Evolutionary conservation across 2,888 invertebrate genomes (phyloP).

Genomic region (Ephialtes manifestator): DNA sequence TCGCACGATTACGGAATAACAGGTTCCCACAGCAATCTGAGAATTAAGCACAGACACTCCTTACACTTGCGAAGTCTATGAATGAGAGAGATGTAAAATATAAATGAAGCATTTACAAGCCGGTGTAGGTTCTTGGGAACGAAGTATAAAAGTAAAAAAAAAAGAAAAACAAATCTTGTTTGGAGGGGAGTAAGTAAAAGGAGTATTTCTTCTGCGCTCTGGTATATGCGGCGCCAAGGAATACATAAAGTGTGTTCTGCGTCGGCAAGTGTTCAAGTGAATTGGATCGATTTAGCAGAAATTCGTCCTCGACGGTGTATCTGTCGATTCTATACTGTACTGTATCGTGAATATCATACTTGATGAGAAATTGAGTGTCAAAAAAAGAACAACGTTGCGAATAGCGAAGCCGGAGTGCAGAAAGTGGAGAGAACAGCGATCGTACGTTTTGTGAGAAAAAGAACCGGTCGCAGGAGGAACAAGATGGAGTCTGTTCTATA

Average conservation of each 20-base stretch:
- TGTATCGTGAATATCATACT: conserved; percentile 18
- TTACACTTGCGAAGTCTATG: conserved; percentile 12
- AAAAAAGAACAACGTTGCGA: conserved; percentile 12
- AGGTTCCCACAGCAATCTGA: conserved; percentile 45
- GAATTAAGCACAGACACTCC: conserved; percentile 28
- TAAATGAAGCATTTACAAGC: conserved; percentile 64
- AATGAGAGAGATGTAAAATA: conserved; percentile 36
- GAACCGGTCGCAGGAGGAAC: conserved; percentile 64
- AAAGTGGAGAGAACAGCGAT: conserved; percentile 29
- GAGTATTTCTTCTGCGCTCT: conserved; percentile 43
- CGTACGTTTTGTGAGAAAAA: conserved; percentile 59
- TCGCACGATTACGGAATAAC: conserved; percentile 8
- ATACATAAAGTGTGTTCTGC: not conserved
- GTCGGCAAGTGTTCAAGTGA: conserved; percentile 42
- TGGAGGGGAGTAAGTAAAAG: conserved; percentile 22
- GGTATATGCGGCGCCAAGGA: conserved; percentile 37
- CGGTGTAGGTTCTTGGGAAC: conserved; percentile 48
- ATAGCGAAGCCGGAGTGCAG: not conserved
- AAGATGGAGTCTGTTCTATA: conserved; percentile 64
- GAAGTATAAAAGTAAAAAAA: conserved; percentile 11
- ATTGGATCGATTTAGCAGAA: conserved; percentile 62
- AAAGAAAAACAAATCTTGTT: conserved; percentile 15
- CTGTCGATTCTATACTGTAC: conserved; percentile 30
- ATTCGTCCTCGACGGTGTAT: conserved; percentile 41
- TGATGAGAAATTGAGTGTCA: conserved; percentile 34